phyloP scores from a whole-genome alignment of 2,888 invertebrate species.

The Agelastica alni region DNA sequence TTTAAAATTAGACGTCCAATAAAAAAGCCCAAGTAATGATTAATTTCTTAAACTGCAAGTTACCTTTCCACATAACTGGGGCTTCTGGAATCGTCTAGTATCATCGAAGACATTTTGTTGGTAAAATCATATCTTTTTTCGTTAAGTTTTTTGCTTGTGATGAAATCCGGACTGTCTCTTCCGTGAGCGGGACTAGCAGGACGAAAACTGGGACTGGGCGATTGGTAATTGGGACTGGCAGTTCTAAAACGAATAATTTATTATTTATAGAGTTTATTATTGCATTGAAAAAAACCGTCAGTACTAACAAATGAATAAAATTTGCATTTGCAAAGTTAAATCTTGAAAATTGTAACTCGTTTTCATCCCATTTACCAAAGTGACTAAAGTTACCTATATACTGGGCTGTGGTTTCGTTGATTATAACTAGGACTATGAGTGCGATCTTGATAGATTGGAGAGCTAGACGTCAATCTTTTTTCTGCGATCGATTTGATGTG shows the following conservation, averaged over 20 bases:
- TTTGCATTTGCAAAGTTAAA: too few relatives aligned
- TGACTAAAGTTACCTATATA: conserved; percentile 39
- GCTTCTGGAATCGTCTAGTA: conserved; percentile 48
- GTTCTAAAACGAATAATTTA: conserved; percentile 36
- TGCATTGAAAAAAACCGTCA: not conserved
- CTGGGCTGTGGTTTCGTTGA: conserved; percentile 50
- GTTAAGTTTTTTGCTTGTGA: conserved; percentile 50
- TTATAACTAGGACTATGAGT: conserved; percentile 51
- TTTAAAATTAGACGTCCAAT: too few relatives aligned
- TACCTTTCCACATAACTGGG: conserved; percentile 47
- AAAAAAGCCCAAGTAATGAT: too few relatives aligned
- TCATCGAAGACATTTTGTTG: conserved; percentile 52
- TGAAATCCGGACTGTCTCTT: conserved; percentile 53
- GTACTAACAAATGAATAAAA: too few relatives aligned
- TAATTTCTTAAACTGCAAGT: too few relatives aligned
- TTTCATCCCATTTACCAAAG: too few relatives aligned
- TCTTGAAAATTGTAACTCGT: too few relatives aligned
- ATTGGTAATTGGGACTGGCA: conserved; percentile 47
- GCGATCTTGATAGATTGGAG: conserved; percentile 48
- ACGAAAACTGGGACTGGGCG: conserved; percentile 46
- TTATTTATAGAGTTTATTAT: conserved; percentile 2
- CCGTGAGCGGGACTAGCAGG: conserved; percentile 34
- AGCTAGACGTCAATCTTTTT: conserved; percentile 46
- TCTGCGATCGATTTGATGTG: conserved; percentile 48
- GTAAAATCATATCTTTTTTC: conserved; percentile 48